Conservation (phyloP, 2,888 invertebrate genomes). For the Girardia tigrina region DNA sequence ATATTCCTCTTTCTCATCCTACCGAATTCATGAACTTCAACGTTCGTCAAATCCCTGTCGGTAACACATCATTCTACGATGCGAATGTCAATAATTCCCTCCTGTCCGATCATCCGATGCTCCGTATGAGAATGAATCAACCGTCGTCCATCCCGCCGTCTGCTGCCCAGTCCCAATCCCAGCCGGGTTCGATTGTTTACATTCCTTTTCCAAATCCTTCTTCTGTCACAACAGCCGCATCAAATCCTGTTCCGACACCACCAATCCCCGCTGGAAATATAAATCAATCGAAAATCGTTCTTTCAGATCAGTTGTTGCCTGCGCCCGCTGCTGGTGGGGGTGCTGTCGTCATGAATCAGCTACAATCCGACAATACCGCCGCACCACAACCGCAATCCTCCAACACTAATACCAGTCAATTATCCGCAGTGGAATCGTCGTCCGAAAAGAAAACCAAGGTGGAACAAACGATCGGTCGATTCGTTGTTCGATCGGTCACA, state of each 20-base stretch:
- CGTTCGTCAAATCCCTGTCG: not conserved
- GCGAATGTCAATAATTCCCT: not conserved
- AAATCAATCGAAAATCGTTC: not conserved
- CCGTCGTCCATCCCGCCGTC: not conserved
- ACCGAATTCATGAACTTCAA: not conserved
- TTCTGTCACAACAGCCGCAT: not conserved
- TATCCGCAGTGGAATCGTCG: not conserved
- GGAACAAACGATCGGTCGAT: slow-evolving; percentile 13
- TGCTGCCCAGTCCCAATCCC: no score
- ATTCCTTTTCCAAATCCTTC: not conserved
- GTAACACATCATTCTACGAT: not conserved
- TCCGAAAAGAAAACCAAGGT: not conserved
- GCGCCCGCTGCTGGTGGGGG: no score
- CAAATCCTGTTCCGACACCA: not conserved
- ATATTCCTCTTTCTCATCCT: not conserved
- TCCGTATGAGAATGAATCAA: not conserved
- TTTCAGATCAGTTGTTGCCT: not conserved
- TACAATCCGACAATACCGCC: not conserved
- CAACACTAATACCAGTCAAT: not conserved
- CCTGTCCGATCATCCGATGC: not conserved
- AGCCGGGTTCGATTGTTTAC: not conserved
- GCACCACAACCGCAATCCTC: not conserved
- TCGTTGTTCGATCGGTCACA: not conserved
- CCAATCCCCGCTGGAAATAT: no score
- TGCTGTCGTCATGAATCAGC: not conserved